Conservation (phyloP, 2,888 invertebrate species). For the Xestia xanthographa region DNA sequence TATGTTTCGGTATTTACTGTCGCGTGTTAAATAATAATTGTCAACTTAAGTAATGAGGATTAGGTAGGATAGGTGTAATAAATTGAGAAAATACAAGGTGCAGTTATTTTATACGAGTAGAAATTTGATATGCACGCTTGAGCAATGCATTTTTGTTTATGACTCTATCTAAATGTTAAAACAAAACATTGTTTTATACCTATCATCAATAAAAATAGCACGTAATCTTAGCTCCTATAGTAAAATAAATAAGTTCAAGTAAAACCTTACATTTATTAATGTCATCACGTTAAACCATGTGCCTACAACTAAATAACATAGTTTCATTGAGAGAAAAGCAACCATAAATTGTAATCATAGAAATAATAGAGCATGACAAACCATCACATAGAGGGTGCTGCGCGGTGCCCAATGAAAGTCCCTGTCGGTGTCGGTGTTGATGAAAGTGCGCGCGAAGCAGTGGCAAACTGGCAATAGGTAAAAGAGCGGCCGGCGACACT, state of each 20-base stretch:
- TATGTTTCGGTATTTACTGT: neutral
- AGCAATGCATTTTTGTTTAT: neutral
- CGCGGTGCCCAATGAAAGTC: slow-evolving; percentile 76
- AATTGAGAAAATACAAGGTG: neutral
- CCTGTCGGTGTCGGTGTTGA: slow-evolving; percentile 69
- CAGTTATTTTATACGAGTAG: neutral
- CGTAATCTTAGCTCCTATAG: too few relatives aligned
- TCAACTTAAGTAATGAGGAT: neutral
- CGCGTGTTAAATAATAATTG: neutral
- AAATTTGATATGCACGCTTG: neutral
- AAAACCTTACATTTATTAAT: neutral
- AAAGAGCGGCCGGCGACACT: slow-evolving; percentile 75
- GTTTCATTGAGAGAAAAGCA: slow-evolving; percentile 41
- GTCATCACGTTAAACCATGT: neutral
- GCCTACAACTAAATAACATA: slow-evolving; percentile 14
- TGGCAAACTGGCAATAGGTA: slow-evolving; percentile 79
- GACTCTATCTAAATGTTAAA: neutral
- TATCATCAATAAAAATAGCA: neutral
- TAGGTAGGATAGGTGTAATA: neutral
- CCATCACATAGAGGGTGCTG: slow-evolving; percentile 61
- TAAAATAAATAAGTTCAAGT: slow-evolving; percentile 1
- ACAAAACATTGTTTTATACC: neutral
- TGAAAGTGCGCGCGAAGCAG: slow-evolving; percentile 79
- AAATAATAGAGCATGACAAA: slow-evolving; percentile 66
- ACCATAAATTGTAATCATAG: slow-evolving; percentile 41